phyloP scores from a whole-genome alignment of 2,113 vertebrate species.

The Oryzias celebensis region DNA sequence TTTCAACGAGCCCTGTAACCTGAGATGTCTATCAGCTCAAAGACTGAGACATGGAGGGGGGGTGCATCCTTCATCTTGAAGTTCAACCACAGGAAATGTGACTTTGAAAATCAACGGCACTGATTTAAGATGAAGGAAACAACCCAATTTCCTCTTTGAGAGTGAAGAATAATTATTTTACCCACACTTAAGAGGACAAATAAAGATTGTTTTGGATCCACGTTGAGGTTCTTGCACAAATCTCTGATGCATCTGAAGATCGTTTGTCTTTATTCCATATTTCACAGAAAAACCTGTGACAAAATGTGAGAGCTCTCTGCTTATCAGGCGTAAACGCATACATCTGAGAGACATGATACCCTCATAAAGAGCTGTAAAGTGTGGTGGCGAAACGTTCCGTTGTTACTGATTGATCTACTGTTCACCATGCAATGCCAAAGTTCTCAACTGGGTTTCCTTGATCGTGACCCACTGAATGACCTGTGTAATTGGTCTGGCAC shows the following conservation, averaged over 20 bases:
- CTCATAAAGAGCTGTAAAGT: conserved; percentile 67
- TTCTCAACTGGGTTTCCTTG: conserved; percentile 51
- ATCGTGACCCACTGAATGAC: conserved; percentile 70
- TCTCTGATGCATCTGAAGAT: conserved; percentile 26
- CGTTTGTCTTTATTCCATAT: conserved; percentile 7
- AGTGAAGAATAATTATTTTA: neutral
- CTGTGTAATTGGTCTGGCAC: conserved; percentile 72
- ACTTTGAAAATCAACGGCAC: conserved; percentile 57
- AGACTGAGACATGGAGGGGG: conserved; percentile 39
- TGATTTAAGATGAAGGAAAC: conserved; percentile 43
- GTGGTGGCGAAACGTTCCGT: conserved; percentile 59
- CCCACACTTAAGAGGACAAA: neutral
- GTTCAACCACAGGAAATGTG: conserved; percentile 71
- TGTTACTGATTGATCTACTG: conserved; percentile 75
- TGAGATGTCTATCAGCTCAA: conserved; percentile 68
- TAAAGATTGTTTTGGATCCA: neutral
- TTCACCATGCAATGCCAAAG: conserved; percentile 27
- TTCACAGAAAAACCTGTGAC: conserved; percentile 17
- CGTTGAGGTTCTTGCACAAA: conserved; percentile 11
- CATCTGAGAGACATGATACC: conserved; percentile 40
- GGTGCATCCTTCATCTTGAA: conserved; percentile 71
- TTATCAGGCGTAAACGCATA: conserved; percentile 51
- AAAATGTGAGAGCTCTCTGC: conserved; percentile 23
- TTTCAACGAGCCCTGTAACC: conserved; percentile 72
- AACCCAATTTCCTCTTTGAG: conserved; percentile 2